Conservation (phyloP, 2,797 vertebrate genomes). For the Acanthopagrus latus region DNA sequence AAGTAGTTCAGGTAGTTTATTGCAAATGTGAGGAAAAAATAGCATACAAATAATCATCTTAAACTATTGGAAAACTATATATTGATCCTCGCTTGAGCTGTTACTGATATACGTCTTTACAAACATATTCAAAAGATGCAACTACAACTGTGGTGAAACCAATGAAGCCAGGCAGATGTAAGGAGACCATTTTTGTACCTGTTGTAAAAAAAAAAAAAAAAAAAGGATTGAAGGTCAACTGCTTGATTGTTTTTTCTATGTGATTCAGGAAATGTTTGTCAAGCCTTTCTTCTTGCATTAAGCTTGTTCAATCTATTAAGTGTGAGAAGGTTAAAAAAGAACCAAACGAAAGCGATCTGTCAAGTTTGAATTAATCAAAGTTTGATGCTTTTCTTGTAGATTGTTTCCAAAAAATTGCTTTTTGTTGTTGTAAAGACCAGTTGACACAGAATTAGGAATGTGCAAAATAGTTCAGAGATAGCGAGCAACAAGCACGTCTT, state of each 20-base stretch:
- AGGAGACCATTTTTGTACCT: conserved; percentile 40
- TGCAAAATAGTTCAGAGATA: not conserved
- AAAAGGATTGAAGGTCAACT: conserved; percentile 47
- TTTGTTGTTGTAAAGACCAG: conserved; percentile 26
- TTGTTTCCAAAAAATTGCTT: not conserved
- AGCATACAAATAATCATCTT: too few relatives aligned
- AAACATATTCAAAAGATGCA: too few relatives aligned
- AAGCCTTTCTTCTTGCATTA: conserved; percentile 34
- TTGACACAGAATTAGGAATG: not conserved
- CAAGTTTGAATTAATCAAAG: conserved; percentile 1
- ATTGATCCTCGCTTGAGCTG: too few relatives aligned
- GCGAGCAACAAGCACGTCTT: not conserved
- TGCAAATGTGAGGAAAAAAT: too few relatives aligned
- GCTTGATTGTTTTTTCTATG: conserved; percentile 20
- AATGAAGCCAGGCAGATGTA: conserved; percentile 36
- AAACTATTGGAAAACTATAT: too few relatives aligned
- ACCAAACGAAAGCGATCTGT: not conserved
- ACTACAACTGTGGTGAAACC: conserved; percentile 25
- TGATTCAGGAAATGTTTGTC: conserved; percentile 40
- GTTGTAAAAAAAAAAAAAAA: too few relatives aligned
- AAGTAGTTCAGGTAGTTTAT: too few relatives aligned
- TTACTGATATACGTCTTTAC: too few relatives aligned
- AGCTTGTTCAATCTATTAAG: not conserved
- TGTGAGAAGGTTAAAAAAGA: not conserved
- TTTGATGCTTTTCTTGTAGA: not conserved